These are phyloP conservation scores for Rissa tridactyla DNA, from an alignment of 2,113 vertebrate genomes.

Conservation along the genomic window DNA sequence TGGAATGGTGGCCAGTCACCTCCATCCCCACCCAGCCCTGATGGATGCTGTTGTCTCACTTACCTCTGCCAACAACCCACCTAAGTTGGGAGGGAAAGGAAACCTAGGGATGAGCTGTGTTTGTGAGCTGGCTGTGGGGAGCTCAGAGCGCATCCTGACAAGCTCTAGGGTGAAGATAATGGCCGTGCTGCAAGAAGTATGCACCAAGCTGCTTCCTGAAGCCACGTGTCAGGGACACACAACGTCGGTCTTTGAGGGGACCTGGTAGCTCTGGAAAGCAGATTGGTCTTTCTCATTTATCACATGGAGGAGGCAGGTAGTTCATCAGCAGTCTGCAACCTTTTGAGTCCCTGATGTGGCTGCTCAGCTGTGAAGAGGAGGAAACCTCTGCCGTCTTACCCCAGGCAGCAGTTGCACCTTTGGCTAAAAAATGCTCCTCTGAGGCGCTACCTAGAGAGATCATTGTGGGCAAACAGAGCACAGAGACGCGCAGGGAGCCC, in stretches of 20 bases:
- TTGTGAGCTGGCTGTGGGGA: not conserved
- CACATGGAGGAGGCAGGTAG: not conserved
- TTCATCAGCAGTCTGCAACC: not conserved
- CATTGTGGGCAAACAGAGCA: not conserved
- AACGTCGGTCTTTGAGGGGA: not conserved
- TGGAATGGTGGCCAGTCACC: not conserved
- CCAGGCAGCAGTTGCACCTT: not conserved
- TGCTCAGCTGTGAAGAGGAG: not conserved
- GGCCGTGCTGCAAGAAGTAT: not conserved
- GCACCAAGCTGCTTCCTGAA: not conserved
- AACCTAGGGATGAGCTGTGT: not conserved
- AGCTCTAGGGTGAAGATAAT: not conserved
- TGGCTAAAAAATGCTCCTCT: not conserved
- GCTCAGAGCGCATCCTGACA: not conserved
- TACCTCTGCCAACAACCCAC: not conserved
- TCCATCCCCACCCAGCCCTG: not conserved
- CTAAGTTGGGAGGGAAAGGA: not conserved
- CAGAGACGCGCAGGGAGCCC: not conserved
- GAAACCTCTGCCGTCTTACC: not conserved
- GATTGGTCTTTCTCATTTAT: not conserved
- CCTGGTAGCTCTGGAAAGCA: not conserved
- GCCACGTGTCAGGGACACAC: not conserved
- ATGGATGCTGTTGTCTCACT: rapidly evolving
- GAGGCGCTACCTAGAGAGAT: not conserved
- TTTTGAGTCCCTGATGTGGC: not conserved